phyloP scores from a whole-genome alignment of 1,140 invertebrate species.

The Centruroides sculpturatus region DNA sequence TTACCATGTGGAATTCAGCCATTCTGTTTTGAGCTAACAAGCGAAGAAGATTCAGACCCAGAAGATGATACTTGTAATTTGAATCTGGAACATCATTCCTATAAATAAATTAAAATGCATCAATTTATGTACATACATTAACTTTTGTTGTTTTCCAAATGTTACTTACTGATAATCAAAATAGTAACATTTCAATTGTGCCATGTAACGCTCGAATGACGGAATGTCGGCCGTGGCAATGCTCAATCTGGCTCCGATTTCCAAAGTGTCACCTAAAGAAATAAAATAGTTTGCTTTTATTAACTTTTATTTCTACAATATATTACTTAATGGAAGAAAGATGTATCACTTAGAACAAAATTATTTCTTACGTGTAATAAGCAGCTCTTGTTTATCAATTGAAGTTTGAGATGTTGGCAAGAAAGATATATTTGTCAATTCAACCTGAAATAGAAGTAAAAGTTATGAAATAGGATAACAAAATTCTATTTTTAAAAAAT shows the following conservation, averaged over 20 bases:
- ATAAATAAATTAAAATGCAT: too few relatives aligned
- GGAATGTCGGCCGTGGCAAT: slow-evolving; percentile 82
- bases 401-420: slow-evolving; percentile 64
- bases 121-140: too few relatives aligned
- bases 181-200: slow-evolving; percentile 93
- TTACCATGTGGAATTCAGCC: slow-evolving; percentile 90
- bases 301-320: neutral
- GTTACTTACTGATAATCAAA: slow-evolving; percentile 77
- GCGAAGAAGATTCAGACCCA: slow-evolving; percentile 89
- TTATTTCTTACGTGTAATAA: slow-evolving; percentile 55
- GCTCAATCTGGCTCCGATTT: slow-evolving; percentile 92
- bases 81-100: slow-evolving; percentile 74
- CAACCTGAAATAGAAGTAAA: slow-evolving; percentile 44
- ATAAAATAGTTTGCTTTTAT: too few relatives aligned
- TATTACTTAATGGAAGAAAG: neutral
- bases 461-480: neutral
- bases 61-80: slow-evolving; percentile 82
- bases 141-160: too few relatives aligned
- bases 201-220: slow-evolving; percentile 90
- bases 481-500: too few relatives aligned
- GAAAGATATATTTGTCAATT: slow-evolving; percentile 67
- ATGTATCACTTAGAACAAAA: neutral
- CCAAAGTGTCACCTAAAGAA: slow-evolving; percentile 62
- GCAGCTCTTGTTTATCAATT: slow-evolving; percentile 68
- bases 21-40: slow-evolving; percentile 92